phyloP scores from a whole-genome alignment of 1,140 invertebrate species.

The Drosophila repleta region DNA sequence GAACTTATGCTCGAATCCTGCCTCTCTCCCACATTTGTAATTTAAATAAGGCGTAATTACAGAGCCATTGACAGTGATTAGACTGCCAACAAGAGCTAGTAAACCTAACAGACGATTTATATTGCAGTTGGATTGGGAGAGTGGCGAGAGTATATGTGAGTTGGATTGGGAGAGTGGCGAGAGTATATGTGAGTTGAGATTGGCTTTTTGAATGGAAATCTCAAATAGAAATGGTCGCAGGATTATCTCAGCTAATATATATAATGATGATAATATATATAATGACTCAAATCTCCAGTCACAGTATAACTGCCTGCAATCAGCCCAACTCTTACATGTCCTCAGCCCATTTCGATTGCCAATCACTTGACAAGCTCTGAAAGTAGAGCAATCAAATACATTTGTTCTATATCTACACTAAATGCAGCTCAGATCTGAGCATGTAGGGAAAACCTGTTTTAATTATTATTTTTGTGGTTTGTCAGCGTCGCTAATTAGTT shows the following conservation, averaged over 20 bases:
- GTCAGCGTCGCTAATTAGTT: conserved; percentile 35
- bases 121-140: not conserved
- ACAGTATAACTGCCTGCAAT: too few relatives aligned
- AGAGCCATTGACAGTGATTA: conserved; percentile 74
- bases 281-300: too few relatives aligned
- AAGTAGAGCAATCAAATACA: too few relatives aligned
- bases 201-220: too few relatives aligned
- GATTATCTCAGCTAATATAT: too few relatives aligned
- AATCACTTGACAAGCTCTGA: not conserved
- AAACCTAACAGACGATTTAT: conserved; percentile 30
- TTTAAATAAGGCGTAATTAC: conserved; percentile 81
- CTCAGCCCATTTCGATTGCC: not conserved
- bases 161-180: not conserved
- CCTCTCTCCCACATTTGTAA: conserved; percentile 65
- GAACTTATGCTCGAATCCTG: conserved; percentile 8
- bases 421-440: too few relatives aligned
- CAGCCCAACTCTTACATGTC: too few relatives aligned
- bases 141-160: not conserved
- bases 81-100: conserved; percentile 61
- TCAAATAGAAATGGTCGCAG: too few relatives aligned
- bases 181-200: not conserved
- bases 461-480: conserved; percentile 23
- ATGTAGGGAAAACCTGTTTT: not conserved
- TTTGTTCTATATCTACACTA: too few relatives aligned
- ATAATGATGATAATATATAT: too few relatives aligned